Evolutionary conservation across 1,140 invertebrate species (phyloP), one percentile per base, ranked within the genome.

Genomic region (Meteorus sp.): DNA sequence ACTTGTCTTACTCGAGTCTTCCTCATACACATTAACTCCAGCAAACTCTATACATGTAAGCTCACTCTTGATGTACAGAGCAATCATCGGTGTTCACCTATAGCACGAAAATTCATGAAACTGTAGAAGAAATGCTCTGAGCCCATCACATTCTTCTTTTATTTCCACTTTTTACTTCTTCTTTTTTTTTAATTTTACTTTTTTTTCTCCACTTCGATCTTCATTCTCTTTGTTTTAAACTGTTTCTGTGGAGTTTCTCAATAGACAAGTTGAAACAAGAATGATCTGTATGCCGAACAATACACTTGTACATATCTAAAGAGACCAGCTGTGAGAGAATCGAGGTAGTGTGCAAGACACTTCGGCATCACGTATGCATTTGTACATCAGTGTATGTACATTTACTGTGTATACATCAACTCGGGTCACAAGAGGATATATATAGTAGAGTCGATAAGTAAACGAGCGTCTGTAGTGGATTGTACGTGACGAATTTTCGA

Each of bases 211-310:
- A n/a, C n/a, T n/a, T n/a, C n/a, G n/a, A n/a, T n/a, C n/a, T n/a
- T n/a, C n/a, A 39, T 39, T n/a, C 35, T n/a, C 27, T 29, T 9
- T 4, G 27, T 29, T 9, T 29, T 29, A 9, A 5, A 39, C 8
- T 39, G 35, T 3, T n/a, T n/a, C 8, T 39, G 15, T 15, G 15
- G 3, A 39, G 35, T 39, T 13, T 15, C 13, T n/a, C 35, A 13
- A n/a, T 13, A n/a, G 35, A 15, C 3, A 11, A 39, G 35, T 39
- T n/a, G 8, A 39, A n/a, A 39, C 35, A 39, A 13, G 13, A 39
- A 11, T 39, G 51, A 53, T 53, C 51, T 53, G 51, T 53, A 53
- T 53, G 51, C 51, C 31, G 51, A 51, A 51, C 48, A 51, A 51
- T 51, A 33, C 48, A 27, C 5, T 3, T 39, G 44, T 41, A 17